A percentile compares a stretch with the other conserved stretches of the same genome.
These are phyloP conservation scores for Holocentrus rufus DNA, from an alignment of 2,797 vertebrate species.

Conservation along the genomic window DNA sequence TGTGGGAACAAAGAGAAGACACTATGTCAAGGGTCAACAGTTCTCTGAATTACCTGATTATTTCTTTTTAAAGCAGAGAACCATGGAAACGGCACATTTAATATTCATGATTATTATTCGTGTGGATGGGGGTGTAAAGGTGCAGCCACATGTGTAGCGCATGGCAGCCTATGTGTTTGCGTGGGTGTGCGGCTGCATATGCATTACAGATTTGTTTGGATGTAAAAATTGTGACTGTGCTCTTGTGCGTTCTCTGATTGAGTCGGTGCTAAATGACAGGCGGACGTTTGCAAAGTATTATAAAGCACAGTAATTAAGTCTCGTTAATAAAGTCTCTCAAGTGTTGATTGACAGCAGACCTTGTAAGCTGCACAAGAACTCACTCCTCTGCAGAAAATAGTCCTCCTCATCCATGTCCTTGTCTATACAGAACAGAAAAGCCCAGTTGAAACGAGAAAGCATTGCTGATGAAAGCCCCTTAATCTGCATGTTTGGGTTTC, in stretches of 20 bases:
- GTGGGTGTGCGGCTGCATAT: slow-evolving; percentile 23
- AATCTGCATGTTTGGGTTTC: slow-evolving; percentile 49
- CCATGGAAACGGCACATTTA: slow-evolving; percentile 26
- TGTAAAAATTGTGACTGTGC: background rate
- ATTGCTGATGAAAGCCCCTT: slow-evolving; percentile 28
- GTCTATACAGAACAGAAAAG: slow-evolving; percentile 8
- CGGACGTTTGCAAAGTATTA: slow-evolving; percentile 13
- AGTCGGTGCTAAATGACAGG: slow-evolving; percentile 1
- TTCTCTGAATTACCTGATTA: slow-evolving; percentile 26
- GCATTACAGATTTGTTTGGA: slow-evolving; percentile 1
- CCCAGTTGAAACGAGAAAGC: slow-evolving; percentile 26
- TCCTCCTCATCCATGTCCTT: slow-evolving; percentile 16
- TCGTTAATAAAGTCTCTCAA: slow-evolving; percentile 39
- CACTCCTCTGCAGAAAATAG: slow-evolving; percentile 21
- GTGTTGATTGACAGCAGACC: slow-evolving; percentile 28
- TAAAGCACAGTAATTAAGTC: slow-evolving; percentile 32
- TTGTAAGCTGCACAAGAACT: slow-evolving; percentile 13
- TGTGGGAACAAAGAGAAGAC: slow-evolving; percentile 16
- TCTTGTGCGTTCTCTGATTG: background rate
- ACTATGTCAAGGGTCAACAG: slow-evolving; percentile 22
- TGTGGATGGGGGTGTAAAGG: background rate
- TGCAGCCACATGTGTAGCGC: slow-evolving; percentile 10
- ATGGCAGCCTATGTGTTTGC: slow-evolving; percentile 7
- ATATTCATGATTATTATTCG: background rate
- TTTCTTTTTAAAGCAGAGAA: slow-evolving; percentile 28